Base-by-base conservation (phyloP, 2,888 invertebrate species). In the Eupithecia vulgata region DNA sequence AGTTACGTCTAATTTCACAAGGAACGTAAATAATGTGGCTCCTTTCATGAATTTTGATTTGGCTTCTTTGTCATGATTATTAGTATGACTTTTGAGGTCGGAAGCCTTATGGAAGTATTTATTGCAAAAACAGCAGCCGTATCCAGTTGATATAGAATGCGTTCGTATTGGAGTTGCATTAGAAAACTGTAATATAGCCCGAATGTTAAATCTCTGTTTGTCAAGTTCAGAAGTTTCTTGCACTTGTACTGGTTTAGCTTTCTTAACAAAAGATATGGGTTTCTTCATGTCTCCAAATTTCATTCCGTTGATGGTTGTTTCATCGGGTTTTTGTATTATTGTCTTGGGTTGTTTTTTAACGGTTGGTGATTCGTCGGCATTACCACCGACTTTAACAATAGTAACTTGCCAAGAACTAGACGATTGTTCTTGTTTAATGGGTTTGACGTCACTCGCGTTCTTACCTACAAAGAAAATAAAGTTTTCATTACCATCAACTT, bases 1-100 rank as follows among this genome's bases (percentile, higher is more conserved):
- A 0, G 88, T 88, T 25, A 88, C 85, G 42, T 89, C 88, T 0
- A 88, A 72, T 80, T 87, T 88, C 0, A 87, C 82, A 15, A 83
- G 70, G 30, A 68, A 75, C 4, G 72, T 64, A 67, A 86, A 90
- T 12, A 90, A 8, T 48, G 62, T 70, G 3, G 59, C 42, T 17
- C 71, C 71, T 15, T 70, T 72, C 72, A 72, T 68, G 40, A 70
- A 75, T 66, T 68, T 70, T 25, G 37, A 70, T 61, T 70, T 75
- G 17, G 70, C 72, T 62, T 77, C 78, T 40, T 45, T 62, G 42
- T 75, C 70, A n/a, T 76, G 68, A 1, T 69, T 35, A 4, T 66
- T 57, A 0, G 80, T 82, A 59, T 85, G 84, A 5, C 48, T 66
- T 73, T 84, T 81, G 10, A 85, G 80, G 34, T 83, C 81, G 0